Conservation (phyloP, 2,797 vertebrate genomes). For the Eidolon dupreanum region DNA sequence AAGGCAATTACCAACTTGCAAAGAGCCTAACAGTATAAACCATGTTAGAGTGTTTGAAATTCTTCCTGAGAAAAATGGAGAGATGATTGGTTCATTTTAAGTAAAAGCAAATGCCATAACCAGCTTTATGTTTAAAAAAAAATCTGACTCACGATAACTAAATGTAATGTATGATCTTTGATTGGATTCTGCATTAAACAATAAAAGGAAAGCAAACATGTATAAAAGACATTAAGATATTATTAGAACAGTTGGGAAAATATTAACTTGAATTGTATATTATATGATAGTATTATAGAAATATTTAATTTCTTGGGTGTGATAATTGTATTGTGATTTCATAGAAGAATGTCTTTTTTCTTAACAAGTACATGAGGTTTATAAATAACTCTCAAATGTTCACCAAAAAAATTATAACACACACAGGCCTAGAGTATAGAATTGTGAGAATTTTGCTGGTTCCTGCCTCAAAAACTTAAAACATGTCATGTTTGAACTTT, state of each 20-base stretch:
- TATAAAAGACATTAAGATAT: background rate
- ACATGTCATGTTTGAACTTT: background rate
- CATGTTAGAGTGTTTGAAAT: background rate
- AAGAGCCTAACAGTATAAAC: background rate
- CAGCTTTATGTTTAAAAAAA: background rate
- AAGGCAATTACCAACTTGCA: background rate
- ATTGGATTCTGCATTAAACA: background rate
- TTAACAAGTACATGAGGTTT: background rate
- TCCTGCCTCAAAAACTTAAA: background rate
- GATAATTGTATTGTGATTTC: background rate
- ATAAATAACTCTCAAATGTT: background rate
- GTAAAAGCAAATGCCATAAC: background rate
- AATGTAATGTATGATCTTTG: background rate
- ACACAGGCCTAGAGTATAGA: background rate
- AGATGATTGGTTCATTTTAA: background rate
- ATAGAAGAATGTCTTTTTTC: background rate
- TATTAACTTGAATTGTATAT: background rate
- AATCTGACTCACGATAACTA: background rate
- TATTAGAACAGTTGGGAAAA: background rate
- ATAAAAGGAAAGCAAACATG: background rate
- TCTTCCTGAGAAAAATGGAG: background rate
- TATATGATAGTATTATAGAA: background rate
- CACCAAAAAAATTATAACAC: background rate
- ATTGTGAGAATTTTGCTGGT: background rate
- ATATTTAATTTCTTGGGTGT: background rate